Evolutionary conservation across 2,888 invertebrate species (phyloP), one percentile per base, ranked within the genome.

Genomic region (Pterobdella sp.): DNA sequence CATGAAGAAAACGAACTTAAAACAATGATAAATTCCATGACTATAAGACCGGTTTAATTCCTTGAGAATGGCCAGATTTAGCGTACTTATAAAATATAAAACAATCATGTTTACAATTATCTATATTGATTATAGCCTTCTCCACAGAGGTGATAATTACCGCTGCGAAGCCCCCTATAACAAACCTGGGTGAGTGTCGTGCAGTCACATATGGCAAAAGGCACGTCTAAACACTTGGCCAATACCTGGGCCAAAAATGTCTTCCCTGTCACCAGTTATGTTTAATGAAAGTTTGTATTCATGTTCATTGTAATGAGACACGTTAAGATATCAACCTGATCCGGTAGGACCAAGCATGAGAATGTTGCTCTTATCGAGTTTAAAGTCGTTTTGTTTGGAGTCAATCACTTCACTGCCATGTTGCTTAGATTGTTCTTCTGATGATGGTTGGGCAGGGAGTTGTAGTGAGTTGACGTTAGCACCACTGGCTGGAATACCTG

Each of bases 161-260:
- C n/a, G n/a, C n/a, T n/a, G n/a, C n/a, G n/a, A n/a, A n/a, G n/a
- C n/a, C n/a, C n/a, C n/a, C n/a, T n/a, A n/a, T n/a, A n/a, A n/a
- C n/a, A n/a, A n/a, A n/a, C n/a, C 77, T 84, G 83, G 14, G 84
- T 84, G 70, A 84, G 77, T 14, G 83, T 82, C 1, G 84, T 84
- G 85, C 97, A 97, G 87, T 98, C 97, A 85, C 96, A 96, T 82
- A 96, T 96, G 37, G 96, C 96, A 86, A 97, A 97, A 73, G 98
- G 98, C 76, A 99, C 97, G 85, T 99, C 96, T 79, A 98, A 86
- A 84, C 96, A 96, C 81, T 91, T 91, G 67, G 98, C 97, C 82
- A 98, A 91, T 42, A 95, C 96, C 86, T 98, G 95, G 7, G 97
- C 97, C 76, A 98, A 86, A 31, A 96, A 87, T 0, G 98, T 99